Evolutionary conservation across 53 echinoderm and acorn worm genomes (phyloP), one percentile per base, ranked within the genome.

Genomic region (Stichopus horrens): DNA sequence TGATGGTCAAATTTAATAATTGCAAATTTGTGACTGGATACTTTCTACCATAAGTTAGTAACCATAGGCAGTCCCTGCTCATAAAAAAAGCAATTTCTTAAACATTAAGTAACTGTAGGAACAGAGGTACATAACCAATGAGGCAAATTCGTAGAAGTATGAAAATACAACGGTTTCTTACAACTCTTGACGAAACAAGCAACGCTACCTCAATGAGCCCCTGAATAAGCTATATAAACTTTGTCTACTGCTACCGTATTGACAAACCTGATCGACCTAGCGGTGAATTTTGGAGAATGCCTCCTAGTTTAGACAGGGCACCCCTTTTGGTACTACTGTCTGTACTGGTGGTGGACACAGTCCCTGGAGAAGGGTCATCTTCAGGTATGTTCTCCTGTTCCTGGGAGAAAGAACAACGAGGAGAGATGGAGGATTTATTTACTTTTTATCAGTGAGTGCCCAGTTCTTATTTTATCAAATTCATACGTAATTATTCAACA

Each of bases 281-380:
- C 4, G 92, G 92, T 5, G 92, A 88, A 66, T 95, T 95, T 55
- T 91, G 91, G 16, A 95, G 88, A n/a, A 93, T 86, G 21, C 92
- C 95, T 9, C 95, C 95, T 13, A 95, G 86, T 74, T 88, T 93
- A 52, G 95, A 90, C 1, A 95, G 63, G 19, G 95, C 92, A 19
- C 88, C 92, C 77, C 89, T 92, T 51, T 57, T 92, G 73, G 57
- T 68, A 16, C 86, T 76, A 37, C 66, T 55, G 21, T 84, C 84
- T 4, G 57, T 74, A 11, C 86, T 88, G 14, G 86, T 73, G 4
- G 79, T 53, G 63, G 92, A 86, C n/a, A 82, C 53, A n/a, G 91
- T 76, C 1, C 74, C 86, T 2, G 88, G 81, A 8, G 89, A 77
- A 14, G 56, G 8, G 8, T 55, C 71, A 6, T 23, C 60, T 6